Evolutionary conservation across 2,113 vertebrate genomes (phyloP), one percentile per base, ranked within the genome.

Genomic region (Cyprinus carpio): DNA sequence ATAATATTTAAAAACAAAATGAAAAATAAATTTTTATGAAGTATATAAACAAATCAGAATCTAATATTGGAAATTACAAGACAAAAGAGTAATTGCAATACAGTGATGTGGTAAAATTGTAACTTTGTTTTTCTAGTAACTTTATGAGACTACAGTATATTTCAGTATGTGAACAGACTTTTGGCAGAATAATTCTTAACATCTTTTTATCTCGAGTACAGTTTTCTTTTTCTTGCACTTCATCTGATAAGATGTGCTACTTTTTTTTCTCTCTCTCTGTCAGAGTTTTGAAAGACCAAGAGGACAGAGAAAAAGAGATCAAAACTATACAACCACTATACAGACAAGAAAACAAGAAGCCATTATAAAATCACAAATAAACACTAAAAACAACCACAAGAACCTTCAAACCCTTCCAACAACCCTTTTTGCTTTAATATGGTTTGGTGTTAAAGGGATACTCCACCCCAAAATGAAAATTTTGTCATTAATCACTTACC

Each of bases 261-360:
- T 34, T 29, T 4, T 31, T 79, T 12, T 40, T 8, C 8, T 8
- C 9, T 8, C 74, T 34, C 84, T 83, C 75, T 64, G 62, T 4
- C 34, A 98, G 97, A 91, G 90, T 95, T 87, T 93, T 99, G 74
- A 97, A 97, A 88, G 95, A 97, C 56, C 96, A 95, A 0, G 96
- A 98, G 91, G 97, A 97, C 90, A 88, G 92, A 85, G 94, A 93
- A 46, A 97, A 96, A 90, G 95, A 96, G 87, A 97, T n/a, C n/a
- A n/a, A 97, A 91, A 96, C 94, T 0, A 78, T 96, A 49, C 92
- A 92, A 84, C 92, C 98, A 79, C 87, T 92, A 11, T 83, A 89
- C 58, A 82, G 85, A 34, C 37, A 74, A 6, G 46, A 90, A 20
- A 96, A 95, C 87, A 97, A 95, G 92, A 96, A 90, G 49, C 87